Evolutionary conservation across 2,888 invertebrate species (phyloP).

Genomic region (Orthosia incerta): DNA sequence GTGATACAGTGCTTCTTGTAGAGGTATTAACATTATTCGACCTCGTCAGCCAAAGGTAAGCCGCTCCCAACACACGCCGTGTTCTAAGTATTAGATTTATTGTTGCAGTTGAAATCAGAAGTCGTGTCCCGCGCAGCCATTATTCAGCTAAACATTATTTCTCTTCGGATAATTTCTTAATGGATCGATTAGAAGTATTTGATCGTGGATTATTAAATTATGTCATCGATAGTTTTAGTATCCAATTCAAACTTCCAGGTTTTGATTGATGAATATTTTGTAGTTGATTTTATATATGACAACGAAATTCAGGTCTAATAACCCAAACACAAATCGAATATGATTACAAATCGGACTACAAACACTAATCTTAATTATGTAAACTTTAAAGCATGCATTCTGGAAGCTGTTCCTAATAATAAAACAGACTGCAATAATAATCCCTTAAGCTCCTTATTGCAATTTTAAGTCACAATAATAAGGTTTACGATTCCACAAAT

Average conservation of each 20-base stretch:
- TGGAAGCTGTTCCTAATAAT: conserved; percentile 7
- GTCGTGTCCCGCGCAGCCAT: conserved; percentile 77
- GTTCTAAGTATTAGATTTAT: conserved; percentile 74
- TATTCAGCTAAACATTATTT: conserved; percentile 70
- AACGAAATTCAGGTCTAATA: no score
- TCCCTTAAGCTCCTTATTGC: conserved; percentile 31
- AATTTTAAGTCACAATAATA: conserved; percentile 14
- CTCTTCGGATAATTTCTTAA: conserved; percentile 64
- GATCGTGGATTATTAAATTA: conserved; percentile 20
- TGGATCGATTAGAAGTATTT: conserved; percentile 59
- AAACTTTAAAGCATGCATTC: conserved; percentile 9
- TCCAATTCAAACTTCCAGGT: not conserved
- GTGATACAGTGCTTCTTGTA: conserved; percentile 55
- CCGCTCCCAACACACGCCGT: conserved; percentile 73
- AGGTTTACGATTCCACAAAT: conserved; percentile 41
- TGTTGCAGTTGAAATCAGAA: conserved; percentile 75
- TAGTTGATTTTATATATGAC: not conserved
- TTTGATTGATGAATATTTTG: not conserved
- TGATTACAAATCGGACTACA: not conserved
- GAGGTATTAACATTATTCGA: conserved; percentile 72
- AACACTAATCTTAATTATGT: not conserved
- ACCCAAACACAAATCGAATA: not conserved
- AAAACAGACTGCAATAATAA: conserved; percentile 34
- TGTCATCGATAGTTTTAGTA: not conserved
- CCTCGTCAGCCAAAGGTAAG: conserved; percentile 75